phyloP scores from a whole-genome alignment of 2,113 vertebrate genomes.

The Pseudopipra pipra region DNA sequence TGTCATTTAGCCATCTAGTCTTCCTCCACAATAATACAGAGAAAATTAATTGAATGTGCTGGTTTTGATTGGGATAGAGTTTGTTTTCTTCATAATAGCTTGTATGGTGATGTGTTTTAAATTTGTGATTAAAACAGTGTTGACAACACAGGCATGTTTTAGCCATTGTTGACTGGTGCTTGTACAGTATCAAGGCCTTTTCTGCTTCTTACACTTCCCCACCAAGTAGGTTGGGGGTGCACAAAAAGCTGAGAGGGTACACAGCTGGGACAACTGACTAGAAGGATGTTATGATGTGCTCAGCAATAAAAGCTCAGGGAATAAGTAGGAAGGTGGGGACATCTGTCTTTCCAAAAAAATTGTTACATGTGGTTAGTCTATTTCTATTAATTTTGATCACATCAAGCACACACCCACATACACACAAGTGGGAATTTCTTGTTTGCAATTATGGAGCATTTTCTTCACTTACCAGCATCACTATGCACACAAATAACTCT shows the following conservation, averaged over 20 bases:
- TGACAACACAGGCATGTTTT: background rate
- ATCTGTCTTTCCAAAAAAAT: background rate
- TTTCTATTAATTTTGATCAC: background rate
- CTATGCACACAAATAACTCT: background rate
- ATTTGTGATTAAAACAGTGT: background rate
- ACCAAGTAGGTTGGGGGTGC: background rate
- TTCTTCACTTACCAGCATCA: background rate
- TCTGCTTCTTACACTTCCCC: background rate
- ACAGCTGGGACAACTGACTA: background rate
- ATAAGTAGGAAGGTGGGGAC: background rate
- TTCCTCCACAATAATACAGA: background rate
- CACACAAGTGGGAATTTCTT: background rate
- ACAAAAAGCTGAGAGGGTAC: background rate
- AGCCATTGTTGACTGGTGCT: background rate
- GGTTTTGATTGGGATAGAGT: background rate
- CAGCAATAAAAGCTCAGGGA: background rate
- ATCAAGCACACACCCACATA: background rate
- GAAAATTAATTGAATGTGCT: background rate
- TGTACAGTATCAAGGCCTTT: background rate
- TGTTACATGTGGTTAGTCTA: background rate
- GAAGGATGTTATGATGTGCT: background rate
- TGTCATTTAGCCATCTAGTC: background rate
- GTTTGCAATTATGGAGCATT: background rate
- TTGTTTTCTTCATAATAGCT: background rate
- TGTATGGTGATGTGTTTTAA: background rate